Percentiles rank a stretch among this genome's conserved stretches.
These are phyloP conservation scores for Drosophila saltans DNA, from an alignment of 1,140 invertebrate species.

Conservation along the genomic window DNA sequence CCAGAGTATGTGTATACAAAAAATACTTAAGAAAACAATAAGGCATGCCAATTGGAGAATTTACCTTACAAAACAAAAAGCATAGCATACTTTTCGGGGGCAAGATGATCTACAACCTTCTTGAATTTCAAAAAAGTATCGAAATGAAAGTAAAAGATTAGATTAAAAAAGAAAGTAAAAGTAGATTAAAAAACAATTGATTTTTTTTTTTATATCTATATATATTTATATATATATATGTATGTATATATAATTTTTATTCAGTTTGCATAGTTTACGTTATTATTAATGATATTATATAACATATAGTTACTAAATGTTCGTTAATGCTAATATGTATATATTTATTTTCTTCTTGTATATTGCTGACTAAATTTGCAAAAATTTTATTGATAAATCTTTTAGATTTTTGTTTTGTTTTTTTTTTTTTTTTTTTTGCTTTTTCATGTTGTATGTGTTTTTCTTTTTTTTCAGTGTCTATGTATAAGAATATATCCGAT, in stretches of 20 bases:
- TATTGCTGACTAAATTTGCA: slow-evolving; percentile 66
- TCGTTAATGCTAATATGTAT: slow-evolving; percentile 56
- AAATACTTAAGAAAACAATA: too few species aligned
- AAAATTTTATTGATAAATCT: slow-evolving; percentile 65
- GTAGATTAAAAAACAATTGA: too few species aligned
- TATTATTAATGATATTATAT: slow-evolving; percentile 32
- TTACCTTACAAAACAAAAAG: too few species aligned
- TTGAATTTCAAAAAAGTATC: neutral
- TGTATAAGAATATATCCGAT: slow-evolving; percentile 25
- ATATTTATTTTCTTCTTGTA: slow-evolving; percentile 39
- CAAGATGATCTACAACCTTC: neutral
- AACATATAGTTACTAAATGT: slow-evolving; percentile 31
- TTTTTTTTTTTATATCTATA: neutral
- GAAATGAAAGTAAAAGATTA: too few species aligned
- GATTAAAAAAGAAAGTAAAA: too few species aligned
- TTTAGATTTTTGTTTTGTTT: slow-evolving; percentile 68
- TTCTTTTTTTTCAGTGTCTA: slow-evolving; percentile 14
- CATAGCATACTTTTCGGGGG: too few species aligned
- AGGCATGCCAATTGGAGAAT: too few species aligned
- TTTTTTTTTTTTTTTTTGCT: neutral
- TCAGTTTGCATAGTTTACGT: slow-evolving; percentile 41
- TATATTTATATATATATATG: neutral
- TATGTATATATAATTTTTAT: slow-evolving; percentile 44
- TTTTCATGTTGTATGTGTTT: neutral
- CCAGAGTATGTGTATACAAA: too few species aligned